Evolutionary conservation across 2,888 invertebrate species (phyloP).

Genomic region (Euplexia lucipara): DNA sequence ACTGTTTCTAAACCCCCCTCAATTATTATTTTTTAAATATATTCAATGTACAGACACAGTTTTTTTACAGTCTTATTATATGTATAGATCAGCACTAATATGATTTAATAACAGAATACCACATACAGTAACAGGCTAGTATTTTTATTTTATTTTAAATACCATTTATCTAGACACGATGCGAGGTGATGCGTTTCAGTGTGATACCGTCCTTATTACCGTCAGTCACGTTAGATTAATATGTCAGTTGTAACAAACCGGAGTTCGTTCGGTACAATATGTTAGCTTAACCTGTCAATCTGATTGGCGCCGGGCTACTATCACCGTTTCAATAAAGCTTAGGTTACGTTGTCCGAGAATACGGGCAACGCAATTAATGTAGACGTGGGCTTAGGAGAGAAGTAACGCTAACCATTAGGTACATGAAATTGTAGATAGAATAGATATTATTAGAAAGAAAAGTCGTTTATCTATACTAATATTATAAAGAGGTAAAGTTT

Average conservation of each 20-base stretch:
- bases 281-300: conserved; percentile 15
- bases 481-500: too few species aligned
- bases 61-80: too few species aligned
- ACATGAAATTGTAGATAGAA: neutral
- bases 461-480: too few species aligned
- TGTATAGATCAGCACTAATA: too few species aligned
- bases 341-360: conserved; percentile 1
- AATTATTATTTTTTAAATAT: too few species aligned
- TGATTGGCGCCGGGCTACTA: neutral
- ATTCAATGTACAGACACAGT: too few species aligned
- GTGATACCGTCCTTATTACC: neutral
- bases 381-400: conserved; percentile 1
- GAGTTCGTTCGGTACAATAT: neutral
- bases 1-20: too few species aligned
- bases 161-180: too few species aligned
- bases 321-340: conserved; percentile 13
- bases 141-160: too few species aligned
- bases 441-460: neutral
- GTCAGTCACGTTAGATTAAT: conserved; percentile 3
- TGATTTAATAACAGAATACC: too few species aligned
- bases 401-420: neutral
- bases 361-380: neutral
- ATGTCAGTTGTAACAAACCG: neutral
- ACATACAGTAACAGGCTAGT: too few species aligned
- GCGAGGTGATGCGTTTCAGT: too few species aligned